phyloP scores from a whole-genome alignment of 2,113 vertebrate species.

The Oryzias curvinotus region DNA sequence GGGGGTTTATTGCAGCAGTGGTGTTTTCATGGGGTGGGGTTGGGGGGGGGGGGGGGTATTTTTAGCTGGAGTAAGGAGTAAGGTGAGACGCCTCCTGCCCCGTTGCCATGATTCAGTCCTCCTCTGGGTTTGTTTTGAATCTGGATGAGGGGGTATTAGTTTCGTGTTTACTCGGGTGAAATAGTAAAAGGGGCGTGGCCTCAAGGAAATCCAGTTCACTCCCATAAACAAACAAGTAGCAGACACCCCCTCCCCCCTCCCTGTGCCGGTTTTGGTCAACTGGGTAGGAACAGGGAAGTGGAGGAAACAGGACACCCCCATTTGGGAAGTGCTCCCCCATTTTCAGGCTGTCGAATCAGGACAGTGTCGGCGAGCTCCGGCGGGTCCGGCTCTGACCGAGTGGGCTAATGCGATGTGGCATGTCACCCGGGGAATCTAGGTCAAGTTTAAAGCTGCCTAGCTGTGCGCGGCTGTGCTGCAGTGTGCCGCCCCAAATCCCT shows the following conservation, averaged over 20 bases:
- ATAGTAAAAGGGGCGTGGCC: slow-evolving; percentile 52
- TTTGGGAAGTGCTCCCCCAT: slow-evolving; percentile 78
- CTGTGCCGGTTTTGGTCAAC: slow-evolving; percentile 60
- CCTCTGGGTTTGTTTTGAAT: slow-evolving; percentile 56
- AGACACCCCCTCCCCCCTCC: slow-evolving; percentile 10
- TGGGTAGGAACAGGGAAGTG: slow-evolving; percentile 42
- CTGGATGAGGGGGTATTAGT: slow-evolving; percentile 52
- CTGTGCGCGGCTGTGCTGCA: slow-evolving; percentile 60
- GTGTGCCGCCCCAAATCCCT: slow-evolving; percentile 51
- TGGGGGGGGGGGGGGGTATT: slow-evolving; percentile 14
- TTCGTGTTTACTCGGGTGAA: slow-evolving; percentile 45
- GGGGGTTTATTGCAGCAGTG: not conserved
- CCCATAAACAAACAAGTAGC: slow-evolving; percentile 57
- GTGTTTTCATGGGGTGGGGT: not conserved
- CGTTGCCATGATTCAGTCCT: slow-evolving; percentile 19
- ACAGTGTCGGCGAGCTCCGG: slow-evolving; percentile 76
- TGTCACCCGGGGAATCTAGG: slow-evolving; percentile 84
- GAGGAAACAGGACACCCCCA: slow-evolving; percentile 63
- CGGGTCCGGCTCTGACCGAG: slow-evolving; percentile 73
- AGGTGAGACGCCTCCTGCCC: slow-evolving; percentile 29
- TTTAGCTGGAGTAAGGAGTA: slow-evolving; percentile 20
- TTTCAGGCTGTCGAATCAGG: slow-evolving; percentile 82
- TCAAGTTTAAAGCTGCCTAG: slow-evolving; percentile 82
- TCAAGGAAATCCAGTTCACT: slow-evolving; percentile 50
- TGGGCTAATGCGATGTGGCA: slow-evolving; percentile 85